phyloP scores from a whole-genome alignment of 1,140 invertebrate genomes.

The Forficula auricularia region DNA sequence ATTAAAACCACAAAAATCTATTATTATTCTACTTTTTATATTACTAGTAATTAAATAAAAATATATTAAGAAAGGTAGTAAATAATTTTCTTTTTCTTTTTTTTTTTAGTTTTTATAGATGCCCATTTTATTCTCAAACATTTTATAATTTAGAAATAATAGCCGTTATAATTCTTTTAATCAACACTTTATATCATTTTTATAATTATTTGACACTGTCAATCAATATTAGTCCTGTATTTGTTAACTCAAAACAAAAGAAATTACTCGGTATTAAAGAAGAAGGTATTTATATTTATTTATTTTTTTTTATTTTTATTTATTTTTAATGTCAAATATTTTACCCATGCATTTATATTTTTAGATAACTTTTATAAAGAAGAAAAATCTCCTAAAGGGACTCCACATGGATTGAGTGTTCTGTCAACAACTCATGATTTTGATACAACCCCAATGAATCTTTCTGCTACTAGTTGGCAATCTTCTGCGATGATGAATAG shows the following conservation, averaged over 20 bases:
- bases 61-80: too few species aligned
- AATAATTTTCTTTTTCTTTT: too few species aligned
- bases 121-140: too few species aligned
- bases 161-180: conserved; percentile 16
- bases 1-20: too few species aligned
- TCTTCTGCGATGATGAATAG: conserved; percentile 14
- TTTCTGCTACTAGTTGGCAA: conserved; percentile 21
- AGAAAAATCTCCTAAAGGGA: conserved; percentile 8
- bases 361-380: conserved; percentile 8
- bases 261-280: conserved; percentile 23
- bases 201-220: conserved; percentile 23
- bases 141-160: conserved; percentile 22
- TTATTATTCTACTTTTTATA: too few species aligned
- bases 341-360: conserved; percentile 10
- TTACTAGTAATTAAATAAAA: too few species aligned
- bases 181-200: conserved; percentile 27
- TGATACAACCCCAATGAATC: conserved; percentile 19
- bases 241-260: conserved; percentile 23
- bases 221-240: conserved; percentile 18
- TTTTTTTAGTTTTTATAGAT: too few species aligned
- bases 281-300: conserved; percentile 11
- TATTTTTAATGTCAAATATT: conserved; percentile 13
- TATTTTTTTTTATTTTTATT: conserved; percentile 4
- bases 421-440: conserved; percentile 13
- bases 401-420: conserved; percentile 10